A percentile compares a stretch with the other conserved stretches of the same genome.
These are phyloP conservation scores for Erebia aethiops DNA, from an alignment of 2,888 invertebrate species.

Conservation along the genomic window DNA sequence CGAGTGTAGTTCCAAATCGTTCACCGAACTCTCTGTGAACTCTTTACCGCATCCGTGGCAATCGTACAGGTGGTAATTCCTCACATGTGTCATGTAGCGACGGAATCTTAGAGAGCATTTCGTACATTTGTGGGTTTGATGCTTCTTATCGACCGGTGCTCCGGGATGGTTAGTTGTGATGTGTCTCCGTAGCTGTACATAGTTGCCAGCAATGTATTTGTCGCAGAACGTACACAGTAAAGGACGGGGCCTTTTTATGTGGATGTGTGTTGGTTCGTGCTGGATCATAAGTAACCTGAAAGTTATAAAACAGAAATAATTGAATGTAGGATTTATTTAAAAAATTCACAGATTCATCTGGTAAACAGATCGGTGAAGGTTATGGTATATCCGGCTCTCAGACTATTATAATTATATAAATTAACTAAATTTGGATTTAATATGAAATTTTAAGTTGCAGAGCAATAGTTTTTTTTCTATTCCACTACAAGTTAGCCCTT, in stretches of 20 bases:
- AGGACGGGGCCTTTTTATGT: slow-evolving; percentile 20
- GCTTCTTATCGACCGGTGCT: background rate
- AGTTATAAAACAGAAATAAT: background rate
- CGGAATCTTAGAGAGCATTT: slow-evolving; percentile 36
- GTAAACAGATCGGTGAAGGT: too few species aligned
- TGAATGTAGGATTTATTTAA: too few species aligned
- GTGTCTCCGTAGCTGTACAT: slow-evolving; percentile 26
- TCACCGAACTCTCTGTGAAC: background rate
- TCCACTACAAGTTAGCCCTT: too few species aligned
- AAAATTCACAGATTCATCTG: too few species aligned
- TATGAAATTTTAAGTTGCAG: too few species aligned
- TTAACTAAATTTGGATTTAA: too few species aligned
- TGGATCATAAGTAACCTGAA: slow-evolving; percentile 39
- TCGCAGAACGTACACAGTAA: slow-evolving; percentile 42
- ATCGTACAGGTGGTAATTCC: slow-evolving; percentile 35
- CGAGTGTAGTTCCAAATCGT: background rate
- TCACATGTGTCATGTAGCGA: slow-evolving; percentile 31
- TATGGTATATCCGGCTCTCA: too few species aligned
- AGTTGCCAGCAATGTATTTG: slow-evolving; percentile 35
- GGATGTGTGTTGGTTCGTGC: slow-evolving; percentile 39
- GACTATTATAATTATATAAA: too few species aligned
- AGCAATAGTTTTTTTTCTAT: too few species aligned
- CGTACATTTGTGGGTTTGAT: slow-evolving; percentile 20
- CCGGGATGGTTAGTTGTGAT: slow-evolving; percentile 21
- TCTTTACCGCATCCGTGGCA: slow-evolving; percentile 10